Conservation (phyloP, 1,140 invertebrate species). For the Physella acuta region DNA sequence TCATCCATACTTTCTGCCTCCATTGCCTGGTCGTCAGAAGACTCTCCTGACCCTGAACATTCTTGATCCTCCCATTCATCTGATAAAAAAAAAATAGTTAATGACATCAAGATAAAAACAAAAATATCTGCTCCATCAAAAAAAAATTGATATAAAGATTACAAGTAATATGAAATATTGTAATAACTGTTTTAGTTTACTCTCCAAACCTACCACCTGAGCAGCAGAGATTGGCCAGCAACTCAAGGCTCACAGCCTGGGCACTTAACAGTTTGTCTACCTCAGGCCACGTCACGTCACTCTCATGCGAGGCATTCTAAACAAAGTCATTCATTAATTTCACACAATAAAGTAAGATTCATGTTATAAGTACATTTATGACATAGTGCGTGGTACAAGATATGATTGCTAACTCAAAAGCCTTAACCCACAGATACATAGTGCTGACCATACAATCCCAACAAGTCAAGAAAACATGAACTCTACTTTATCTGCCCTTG, state of each 20-base stretch:
- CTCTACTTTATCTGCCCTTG: too few species aligned
- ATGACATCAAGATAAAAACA: background rate
- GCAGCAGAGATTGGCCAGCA: constrained; percentile 72
- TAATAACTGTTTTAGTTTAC: too few species aligned
- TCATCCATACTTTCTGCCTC: constrained; percentile 1
- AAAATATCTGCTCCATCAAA: background rate
- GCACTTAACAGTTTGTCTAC: constrained; percentile 63
- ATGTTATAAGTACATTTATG: too few species aligned
- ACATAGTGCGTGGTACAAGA: too few species aligned
- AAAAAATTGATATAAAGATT: too few species aligned
- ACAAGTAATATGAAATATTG: too few species aligned
- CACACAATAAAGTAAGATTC: too few species aligned
- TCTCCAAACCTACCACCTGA: constrained; percentile 63
- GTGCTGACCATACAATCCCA: too few species aligned
- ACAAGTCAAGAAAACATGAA: background rate
- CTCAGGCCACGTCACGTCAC: constrained; percentile 27
- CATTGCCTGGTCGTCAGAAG: constrained; percentile 9
- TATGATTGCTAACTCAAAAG: too few species aligned
- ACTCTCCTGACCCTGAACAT: background rate
- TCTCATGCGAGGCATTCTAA: background rate
- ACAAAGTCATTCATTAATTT: too few species aligned
- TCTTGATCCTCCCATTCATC: constrained; percentile 24
- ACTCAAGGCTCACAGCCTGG: constrained; percentile 71
- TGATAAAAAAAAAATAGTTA: too few species aligned
- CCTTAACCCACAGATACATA: too few species aligned